Percentiles rank a stretch among this genome's conserved stretches.
Evolutionary conservation across 2,797 vertebrate species (phyloP).

Genomic region (Agapornis canus): DNA sequence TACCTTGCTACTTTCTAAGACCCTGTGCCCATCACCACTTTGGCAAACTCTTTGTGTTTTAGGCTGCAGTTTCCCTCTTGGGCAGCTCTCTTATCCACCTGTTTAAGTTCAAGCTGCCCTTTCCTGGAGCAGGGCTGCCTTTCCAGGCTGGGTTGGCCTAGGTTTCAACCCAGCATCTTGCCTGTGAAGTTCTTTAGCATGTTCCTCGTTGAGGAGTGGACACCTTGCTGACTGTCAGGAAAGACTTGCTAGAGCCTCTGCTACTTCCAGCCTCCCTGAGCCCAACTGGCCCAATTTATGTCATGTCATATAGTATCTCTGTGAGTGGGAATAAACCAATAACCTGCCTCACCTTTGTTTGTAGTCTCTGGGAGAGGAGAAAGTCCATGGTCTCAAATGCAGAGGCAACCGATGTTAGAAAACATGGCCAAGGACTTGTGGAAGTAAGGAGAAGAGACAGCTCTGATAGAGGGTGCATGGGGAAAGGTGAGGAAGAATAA

Average conservation of each 20-base stretch:
- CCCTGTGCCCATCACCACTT: background rate
- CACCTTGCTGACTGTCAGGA: background rate
- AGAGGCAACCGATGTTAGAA: background rate
- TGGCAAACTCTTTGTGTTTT: background rate
- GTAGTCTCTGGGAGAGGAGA: background rate
- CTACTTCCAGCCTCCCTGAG: background rate
- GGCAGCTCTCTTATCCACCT: fast-evolving
- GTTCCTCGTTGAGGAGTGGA: background rate
- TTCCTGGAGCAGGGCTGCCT: background rate
- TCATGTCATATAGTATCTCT: background rate
- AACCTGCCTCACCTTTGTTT: background rate
- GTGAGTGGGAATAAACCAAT: too few relatives aligned
- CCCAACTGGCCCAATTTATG: background rate
- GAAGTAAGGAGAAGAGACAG: background rate
- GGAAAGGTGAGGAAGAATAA: background rate
- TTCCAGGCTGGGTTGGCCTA: background rate
- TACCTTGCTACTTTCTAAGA: background rate
- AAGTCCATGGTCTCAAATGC: background rate
- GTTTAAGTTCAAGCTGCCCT: background rate
- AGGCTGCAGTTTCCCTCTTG: background rate
- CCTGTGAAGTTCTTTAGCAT: background rate
- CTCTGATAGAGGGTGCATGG: background rate
- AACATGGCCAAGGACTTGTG: background rate
- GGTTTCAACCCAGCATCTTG: background rate
- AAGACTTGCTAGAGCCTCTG: background rate